Evolutionary conservation across 1,140 invertebrate genomes (phyloP), one percentile per base, ranked within the genome.

Genomic region (Chrysopa pallens): DNA sequence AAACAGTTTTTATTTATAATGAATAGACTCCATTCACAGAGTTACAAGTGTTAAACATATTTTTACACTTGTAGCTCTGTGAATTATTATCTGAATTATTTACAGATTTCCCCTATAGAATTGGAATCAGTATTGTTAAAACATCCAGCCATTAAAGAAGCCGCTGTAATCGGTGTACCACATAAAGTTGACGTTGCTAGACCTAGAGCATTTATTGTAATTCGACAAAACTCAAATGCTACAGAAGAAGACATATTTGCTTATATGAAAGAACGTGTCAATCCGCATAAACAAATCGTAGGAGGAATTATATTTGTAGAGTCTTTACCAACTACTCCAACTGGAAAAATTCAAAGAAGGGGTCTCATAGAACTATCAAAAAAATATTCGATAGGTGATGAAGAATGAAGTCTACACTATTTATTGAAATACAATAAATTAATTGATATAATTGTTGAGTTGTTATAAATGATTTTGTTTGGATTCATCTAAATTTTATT

Each of bases 81-180:
- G n/a, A n/a, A n/a, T n/a, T n/a, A n/a, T n/a, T n/a, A n/a, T n/a
- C n/a, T n/a, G n/a, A n/a, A n/a, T n/a, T 44, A 45, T 36, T 54
- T 49, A 11, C 39, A 64, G 57, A 59, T 66, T 37, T 60, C 61
- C 6, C 63, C 64, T 14, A 53, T 60, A 1, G 60, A 63, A 50
- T 67, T 86, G 11, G 82, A 86, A 57, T 62, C 60, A 23, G 52
- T 84, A 4, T 61, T 87, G 7, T 50, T 73, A 4, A 57, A 60
- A 11, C 76, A 82, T 56, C 69, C 72, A 1, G 66, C 54, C 1
- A 67, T 86, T 1, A 52, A 60, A 14, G 78, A 84, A 45, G 75
- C 63, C 3, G 78, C 72, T 0, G 80, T 87, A 0, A 64, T 82
- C 15, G 77, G 78, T 0, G 60, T 81, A 29, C 69, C 74, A 0